Evolutionary conservation across 1,140 invertebrate species (phyloP), one percentile per base, ranked within the genome.

Genomic region (Sarcophaga peregrina): DNA sequence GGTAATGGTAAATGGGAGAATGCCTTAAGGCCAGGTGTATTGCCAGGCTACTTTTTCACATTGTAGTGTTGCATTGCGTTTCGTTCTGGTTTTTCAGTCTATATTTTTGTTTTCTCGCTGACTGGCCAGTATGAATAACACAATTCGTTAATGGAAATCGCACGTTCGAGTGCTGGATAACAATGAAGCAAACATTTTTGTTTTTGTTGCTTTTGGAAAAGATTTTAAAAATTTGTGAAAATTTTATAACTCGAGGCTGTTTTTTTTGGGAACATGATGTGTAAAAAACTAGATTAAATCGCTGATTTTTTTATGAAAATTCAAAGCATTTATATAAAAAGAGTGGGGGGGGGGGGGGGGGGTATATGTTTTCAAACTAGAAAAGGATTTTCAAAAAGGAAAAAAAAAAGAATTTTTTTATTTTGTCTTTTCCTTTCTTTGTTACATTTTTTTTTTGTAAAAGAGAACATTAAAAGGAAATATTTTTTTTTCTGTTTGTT

Each of bases 101-200:
- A n/a, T 37, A 2, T 37, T 37, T 37, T 37, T 37, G 1, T 37
- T 37, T 4, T 37, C 25, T 37, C 25, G 1, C 25, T 37, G 11
- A 5, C 17, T 20, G 62, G 7, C 62, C 62, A 68, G 17, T 68
- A 20, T 25, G 54, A 58, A 58, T n/a, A 0, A 62, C 1, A 2
- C 1, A 37, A 37, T 37, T 37, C 25, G 25, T 37, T 20, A 68
- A 68, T 68, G n/a, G n/a, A 25, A 68, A 68, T 68, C n/a, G 20
- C 62, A 68, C 62, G 17, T 68, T 68, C 17, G 62, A 68, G 62
- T 25, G 62, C 20, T 68, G 62, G 8, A 68, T 37, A 68, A 68
- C 62, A 68, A 68, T 68, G 20, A 8, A 20, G 50, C 2, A n/a
- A 52, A 52, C 13, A 10, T 1, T 52, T 52, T 10, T 52, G 62